Evolutionary conservation across 2,888 invertebrate genomes (phyloP).

Genomic region (Drosophila mimetica): DNA sequence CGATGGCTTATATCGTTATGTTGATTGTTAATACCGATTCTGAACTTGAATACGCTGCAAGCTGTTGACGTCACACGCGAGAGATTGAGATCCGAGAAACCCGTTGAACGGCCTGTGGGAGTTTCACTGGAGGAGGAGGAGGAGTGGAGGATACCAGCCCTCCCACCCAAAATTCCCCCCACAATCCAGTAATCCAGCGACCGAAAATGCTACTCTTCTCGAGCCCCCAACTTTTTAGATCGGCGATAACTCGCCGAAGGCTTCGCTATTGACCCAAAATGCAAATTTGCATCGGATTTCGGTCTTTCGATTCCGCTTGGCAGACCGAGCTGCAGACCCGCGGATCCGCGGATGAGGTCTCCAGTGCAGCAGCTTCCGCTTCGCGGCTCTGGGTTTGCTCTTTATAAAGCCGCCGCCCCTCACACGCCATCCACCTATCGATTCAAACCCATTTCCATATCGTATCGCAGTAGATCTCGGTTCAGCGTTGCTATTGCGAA

Average conservation of each 20-base stretch:
- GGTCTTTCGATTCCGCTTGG: conserved; percentile 28
- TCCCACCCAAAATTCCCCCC: neutral
- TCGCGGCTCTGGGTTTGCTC: conserved; percentile 1
- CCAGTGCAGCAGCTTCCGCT: conserved; percentile 12
- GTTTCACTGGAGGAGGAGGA: neutral
- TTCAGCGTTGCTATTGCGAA: neutral
- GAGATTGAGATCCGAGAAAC: conserved; percentile 1
- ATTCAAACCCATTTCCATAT: conserved; percentile 1
- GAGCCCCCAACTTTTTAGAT: neutral
- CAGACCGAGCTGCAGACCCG: conserved; percentile 29
- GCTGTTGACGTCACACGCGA: conserved; percentile 10
- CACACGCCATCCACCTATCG: neutral
- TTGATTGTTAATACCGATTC: conserved; percentile 40
- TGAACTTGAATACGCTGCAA: conserved; percentile 53
- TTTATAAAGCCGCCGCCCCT: conserved; percentile 1
- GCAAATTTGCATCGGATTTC: conserved; percentile 61
- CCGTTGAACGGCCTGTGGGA: conserved; percentile 1
- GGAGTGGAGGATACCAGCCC: neutral
- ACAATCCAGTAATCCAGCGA: no score
- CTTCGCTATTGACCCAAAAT: conserved; percentile 73
- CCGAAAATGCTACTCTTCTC: neutral
- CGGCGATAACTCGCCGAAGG: conserved; percentile 21
- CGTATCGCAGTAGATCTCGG: neutral
- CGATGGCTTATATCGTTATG: conserved; percentile 16
- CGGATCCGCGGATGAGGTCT: conserved; percentile 4